These are phyloP conservation scores for Misgurnus mizolepis DNA, from an alignment of 2,113 vertebrate genomes.

Conservation along the genomic window DNA sequence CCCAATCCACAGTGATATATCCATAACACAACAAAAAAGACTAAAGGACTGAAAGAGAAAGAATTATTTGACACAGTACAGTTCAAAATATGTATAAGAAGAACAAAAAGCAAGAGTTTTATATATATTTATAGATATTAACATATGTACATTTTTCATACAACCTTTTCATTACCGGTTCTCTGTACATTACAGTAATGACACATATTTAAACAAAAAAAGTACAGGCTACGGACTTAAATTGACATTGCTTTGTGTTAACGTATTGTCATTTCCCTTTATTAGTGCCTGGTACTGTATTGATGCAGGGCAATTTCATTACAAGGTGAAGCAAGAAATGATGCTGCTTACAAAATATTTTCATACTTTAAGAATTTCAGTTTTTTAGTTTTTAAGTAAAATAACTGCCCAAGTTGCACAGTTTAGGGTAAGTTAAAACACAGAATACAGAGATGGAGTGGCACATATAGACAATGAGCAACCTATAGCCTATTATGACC, in stretches of 20 bases:
- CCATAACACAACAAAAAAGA: constrained; percentile 10
- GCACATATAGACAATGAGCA: background rate
- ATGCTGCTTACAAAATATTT: too few species aligned
- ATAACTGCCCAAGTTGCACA: background rate
- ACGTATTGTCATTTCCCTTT: constrained; percentile 19
- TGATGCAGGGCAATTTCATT: background rate
- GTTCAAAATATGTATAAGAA: background rate
- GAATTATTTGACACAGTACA: background rate
- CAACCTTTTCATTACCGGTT: background rate
- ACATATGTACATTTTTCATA: constrained; percentile 39
- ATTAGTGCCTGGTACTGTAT: background rate
- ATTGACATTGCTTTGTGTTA: background rate
- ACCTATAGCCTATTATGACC: background rate
- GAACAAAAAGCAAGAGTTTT: constrained; percentile 16
- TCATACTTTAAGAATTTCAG: too few species aligned
- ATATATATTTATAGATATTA: constrained; percentile 16
- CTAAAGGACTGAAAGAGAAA: background rate
- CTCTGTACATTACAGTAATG: background rate
- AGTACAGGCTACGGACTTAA: background rate
- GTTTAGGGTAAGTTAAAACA: background rate
- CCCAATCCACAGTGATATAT: background rate
- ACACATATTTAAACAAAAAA: background rate
- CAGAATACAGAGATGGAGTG: background rate
- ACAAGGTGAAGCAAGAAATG: background rate
- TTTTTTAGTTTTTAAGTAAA: background rate